Percentiles rank a stretch among this genome's conserved stretches.
phyloP scores from a whole-genome alignment of 2,797 vertebrate genomes.

The Cheirogaleus major region DNA sequence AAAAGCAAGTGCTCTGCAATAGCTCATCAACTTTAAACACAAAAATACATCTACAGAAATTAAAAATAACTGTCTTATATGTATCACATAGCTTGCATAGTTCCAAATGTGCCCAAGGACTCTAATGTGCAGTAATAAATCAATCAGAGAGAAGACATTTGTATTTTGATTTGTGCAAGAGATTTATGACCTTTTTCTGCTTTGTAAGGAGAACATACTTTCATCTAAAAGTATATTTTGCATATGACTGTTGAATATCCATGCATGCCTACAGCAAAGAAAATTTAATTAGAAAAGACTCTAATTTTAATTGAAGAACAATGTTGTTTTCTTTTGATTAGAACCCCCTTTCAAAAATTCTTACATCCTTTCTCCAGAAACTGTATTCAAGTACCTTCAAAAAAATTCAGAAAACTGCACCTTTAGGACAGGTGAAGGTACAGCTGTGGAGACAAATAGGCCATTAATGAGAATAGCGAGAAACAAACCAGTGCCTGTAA shows the following conservation, averaged over 20 bases:
- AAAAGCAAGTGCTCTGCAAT: constrained; percentile 4
- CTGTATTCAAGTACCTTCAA: neutral
- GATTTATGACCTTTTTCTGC: constrained; percentile 62
- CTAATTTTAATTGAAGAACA: constrained; percentile 68
- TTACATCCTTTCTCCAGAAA: neutral
- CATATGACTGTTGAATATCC: constrained; percentile 57
- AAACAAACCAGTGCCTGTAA: neutral
- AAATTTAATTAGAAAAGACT: constrained; percentile 48
- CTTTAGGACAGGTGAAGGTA: neutral
- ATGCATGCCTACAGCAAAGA: constrained; percentile 41
- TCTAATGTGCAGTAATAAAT: constrained; percentile 55
- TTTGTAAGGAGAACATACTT: constrained; percentile 54
- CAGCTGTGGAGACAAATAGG: neutral
- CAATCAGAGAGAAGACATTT: constrained; percentile 52
- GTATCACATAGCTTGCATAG: neutral
- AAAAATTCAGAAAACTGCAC: neutral
- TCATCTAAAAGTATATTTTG: constrained; percentile 60
- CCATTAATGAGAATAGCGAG: neutral
- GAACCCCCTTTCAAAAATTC: neutral
- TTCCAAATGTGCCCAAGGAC: constrained; percentile 32
- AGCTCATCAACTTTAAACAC: constrained; percentile 41
- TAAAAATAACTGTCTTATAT: constrained; percentile 50
- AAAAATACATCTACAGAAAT: constrained; percentile 36
- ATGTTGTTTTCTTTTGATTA: constrained; percentile 55
- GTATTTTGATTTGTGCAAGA: constrained; percentile 61